Evolutionary conservation across 2,797 vertebrate species (phyloP).

Genomic region (Danio albolineatus): DNA sequence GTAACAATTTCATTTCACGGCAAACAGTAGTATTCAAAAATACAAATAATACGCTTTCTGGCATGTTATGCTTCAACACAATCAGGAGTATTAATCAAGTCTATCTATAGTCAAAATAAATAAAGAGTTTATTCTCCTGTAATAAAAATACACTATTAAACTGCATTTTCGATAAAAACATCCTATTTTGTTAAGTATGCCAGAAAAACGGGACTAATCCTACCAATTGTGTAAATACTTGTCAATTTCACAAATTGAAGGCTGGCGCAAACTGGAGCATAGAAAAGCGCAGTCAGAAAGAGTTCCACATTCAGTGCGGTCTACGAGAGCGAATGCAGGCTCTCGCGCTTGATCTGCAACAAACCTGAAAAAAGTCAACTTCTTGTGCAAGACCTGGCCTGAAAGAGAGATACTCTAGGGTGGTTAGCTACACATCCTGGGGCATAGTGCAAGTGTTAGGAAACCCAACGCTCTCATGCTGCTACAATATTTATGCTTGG

Average conservation of each 20-base stretch:
- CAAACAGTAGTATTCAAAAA: conserved; percentile 63
- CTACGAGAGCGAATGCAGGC: conserved; percentile 64
- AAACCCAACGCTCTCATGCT: conserved; percentile 41
- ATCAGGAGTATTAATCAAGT: conserved; percentile 63
- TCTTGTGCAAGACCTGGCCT: conserved; percentile 34
- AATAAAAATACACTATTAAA: conserved; percentile 85
- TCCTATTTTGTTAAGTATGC: conserved; percentile 35
- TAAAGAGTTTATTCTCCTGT: conserved; percentile 74
- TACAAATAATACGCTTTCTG: conserved; percentile 50
- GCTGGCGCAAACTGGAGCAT: conserved; percentile 80
- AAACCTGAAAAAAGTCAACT: conserved; percentile 67
- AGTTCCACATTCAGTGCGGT: conserved; percentile 67
- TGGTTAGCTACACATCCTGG: conserved; percentile 66
- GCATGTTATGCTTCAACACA: conserved; percentile 70
- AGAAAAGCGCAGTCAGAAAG: conserved; percentile 75
- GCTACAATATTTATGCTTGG: conserved; percentile 33
- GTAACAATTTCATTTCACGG: conserved; percentile 58
- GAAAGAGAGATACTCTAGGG: conserved; percentile 79
- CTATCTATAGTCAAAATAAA: conserved; percentile 75
- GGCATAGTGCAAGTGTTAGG: conserved; percentile 67
- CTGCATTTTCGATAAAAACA: conserved; percentile 69
- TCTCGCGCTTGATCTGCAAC: conserved; percentile 59
- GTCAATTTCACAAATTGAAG: conserved; percentile 89
- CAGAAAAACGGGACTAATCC: conserved; percentile 69
- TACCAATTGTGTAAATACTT: conserved; percentile 70